A percentile compares a stretch with the other conserved stretches of the same genome.
These are phyloP conservation scores for Parazoanthus swiftii DNA, from an alignment of 92 coral and sea anemone species.

Conservation along the genomic window DNA sequence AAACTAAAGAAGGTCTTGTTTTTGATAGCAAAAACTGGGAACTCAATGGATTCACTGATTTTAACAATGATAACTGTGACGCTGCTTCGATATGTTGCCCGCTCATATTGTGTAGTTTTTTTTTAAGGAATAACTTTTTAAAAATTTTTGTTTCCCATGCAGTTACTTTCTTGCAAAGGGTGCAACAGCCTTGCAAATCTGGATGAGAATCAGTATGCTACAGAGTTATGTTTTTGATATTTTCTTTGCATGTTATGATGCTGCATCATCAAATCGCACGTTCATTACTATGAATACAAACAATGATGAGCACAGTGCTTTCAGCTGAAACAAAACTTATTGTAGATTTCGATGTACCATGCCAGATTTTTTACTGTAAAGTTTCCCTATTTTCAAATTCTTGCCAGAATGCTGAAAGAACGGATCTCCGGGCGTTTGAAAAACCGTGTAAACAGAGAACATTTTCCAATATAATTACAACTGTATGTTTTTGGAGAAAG, in stretches of 20 bases:
- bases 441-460: too few relatives aligned
- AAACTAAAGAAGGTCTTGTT: constrained; percentile 45
- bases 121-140: constrained; percentile 43
- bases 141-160: constrained; percentile 42
- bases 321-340: too few relatives aligned
- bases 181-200: constrained; percentile 39
- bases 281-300: constrained; percentile 41
- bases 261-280: constrained; percentile 50
- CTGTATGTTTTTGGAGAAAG: too few relatives aligned
- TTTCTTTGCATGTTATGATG: constrained; percentile 46
- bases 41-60: constrained; percentile 42
- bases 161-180: constrained; percentile 38
- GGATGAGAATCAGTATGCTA: constrained; percentile 49
- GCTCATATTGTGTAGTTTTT: constrained; percentile 38
- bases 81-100: constrained; percentile 18
- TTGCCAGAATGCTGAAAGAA: too few relatives aligned
- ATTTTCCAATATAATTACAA: too few relatives aligned
- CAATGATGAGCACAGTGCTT: constrained; percentile 6
- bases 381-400: too few relatives aligned
- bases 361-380: constrained; percentile 17
- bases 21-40: constrained; percentile 50
- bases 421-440: too few relatives aligned
- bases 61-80: constrained; percentile 1
- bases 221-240: constrained; percentile 46
- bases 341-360: too few relatives aligned